phyloP scores from a whole-genome alignment of 1,140 invertebrate genomes.

The Heterodera schachtii region DNA sequence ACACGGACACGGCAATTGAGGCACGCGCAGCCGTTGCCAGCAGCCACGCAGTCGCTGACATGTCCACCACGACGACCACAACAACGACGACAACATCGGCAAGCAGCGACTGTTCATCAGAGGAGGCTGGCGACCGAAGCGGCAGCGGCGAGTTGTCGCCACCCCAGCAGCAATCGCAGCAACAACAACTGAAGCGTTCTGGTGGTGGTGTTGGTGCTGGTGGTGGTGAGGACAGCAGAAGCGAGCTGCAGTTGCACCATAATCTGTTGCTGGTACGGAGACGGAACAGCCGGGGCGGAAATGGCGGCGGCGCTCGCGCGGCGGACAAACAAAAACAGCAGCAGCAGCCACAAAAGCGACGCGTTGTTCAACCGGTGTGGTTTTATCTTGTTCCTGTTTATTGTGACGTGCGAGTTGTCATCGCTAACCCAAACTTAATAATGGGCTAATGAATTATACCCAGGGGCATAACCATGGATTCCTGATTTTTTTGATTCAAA shows the following conservation, averaged over 20 bases:
- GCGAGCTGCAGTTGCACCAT: not conserved
- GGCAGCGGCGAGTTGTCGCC: not conserved
- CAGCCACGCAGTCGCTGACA: too few relatives aligned
- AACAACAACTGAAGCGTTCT: not conserved
- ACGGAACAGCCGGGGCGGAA: not conserved
- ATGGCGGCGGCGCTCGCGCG: not conserved
- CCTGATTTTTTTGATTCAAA: too few relatives aligned
- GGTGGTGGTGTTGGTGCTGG: too few relatives aligned
- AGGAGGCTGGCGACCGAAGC: too few relatives aligned
- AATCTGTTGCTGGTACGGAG: slow-evolving; percentile 1
- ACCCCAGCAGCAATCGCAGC: not conserved
- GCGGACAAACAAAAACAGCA: not conserved
- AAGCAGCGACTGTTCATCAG: not conserved
- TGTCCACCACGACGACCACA: not conserved
- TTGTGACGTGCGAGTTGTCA: not conserved
- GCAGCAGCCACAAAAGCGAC: not conserved
- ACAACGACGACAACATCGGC: not conserved
- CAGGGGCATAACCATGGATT: too few relatives aligned
- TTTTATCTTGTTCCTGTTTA: not conserved
- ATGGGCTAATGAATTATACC: too few relatives aligned
- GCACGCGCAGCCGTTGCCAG: too few relatives aligned
- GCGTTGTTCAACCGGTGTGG: not conserved
- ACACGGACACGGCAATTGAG: too few relatives aligned
- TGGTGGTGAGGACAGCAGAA: not conserved
- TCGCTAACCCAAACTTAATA: too few relatives aligned